A percentile compares a stretch with the other conserved stretches of the same genome.
These are phyloP conservation scores for Disparrhopalites patrizii DNA, from an alignment of 2,888 invertebrate species.

Conservation along the genomic window DNA sequence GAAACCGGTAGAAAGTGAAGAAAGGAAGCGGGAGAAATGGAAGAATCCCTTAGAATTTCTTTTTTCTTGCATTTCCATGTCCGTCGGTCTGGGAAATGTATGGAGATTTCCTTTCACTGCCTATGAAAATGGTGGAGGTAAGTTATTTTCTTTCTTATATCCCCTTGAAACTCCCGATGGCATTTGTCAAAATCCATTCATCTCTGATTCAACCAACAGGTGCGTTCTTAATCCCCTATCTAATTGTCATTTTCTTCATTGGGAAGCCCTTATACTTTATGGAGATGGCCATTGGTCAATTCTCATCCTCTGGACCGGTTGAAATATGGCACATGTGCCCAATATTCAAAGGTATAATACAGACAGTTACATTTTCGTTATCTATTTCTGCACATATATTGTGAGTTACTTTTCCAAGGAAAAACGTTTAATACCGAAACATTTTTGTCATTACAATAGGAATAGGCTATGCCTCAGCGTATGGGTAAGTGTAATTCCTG, in stretches of 20 bases:
- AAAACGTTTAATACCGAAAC: background rate
- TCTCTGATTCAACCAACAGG: conserved; percentile 47
- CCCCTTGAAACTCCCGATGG: background rate
- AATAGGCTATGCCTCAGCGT: background rate
- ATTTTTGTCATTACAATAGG: background rate
- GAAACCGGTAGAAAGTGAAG: background rate
- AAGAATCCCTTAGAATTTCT: conserved; percentile 61
- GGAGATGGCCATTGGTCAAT: conserved; percentile 78
- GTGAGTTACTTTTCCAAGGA: background rate
- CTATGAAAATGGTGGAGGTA: conserved; percentile 64
- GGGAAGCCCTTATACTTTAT: conserved; percentile 79
- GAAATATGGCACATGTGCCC: conserved; percentile 51
- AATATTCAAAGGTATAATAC: conserved; percentile 16
- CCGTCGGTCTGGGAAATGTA: conserved; percentile 65
- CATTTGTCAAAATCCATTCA: background rate
- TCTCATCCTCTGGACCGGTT: conserved; percentile 72
- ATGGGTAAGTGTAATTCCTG: no score
- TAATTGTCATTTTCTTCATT: conserved; percentile 61
- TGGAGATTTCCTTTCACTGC: conserved; percentile 66
- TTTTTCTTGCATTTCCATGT: conserved; percentile 67
- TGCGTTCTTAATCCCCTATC: conserved; percentile 63
- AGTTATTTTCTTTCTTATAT: conserved; percentile 49
- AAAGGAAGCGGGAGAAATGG: conserved; percentile 53
- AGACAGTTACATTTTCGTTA: no score
- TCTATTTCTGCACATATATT: background rate